Evolutionary conservation across 1,140 invertebrate genomes (phyloP).

Genomic region (Diabrotica virgifera): DNA sequence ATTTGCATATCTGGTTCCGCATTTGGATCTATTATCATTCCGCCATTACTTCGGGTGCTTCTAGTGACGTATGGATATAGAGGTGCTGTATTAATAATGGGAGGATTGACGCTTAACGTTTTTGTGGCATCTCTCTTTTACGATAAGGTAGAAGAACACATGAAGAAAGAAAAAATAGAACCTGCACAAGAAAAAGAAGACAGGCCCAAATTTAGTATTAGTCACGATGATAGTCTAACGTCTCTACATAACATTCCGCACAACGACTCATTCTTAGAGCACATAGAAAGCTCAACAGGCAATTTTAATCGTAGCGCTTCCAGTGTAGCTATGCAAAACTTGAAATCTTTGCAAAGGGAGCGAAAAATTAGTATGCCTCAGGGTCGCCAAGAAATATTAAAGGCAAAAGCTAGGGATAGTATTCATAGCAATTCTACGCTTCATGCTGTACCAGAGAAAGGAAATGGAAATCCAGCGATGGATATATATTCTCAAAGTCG

Average conservation of each 20-base stretch:
- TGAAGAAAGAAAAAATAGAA: constrained; percentile 63
- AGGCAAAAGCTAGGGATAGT: constrained; percentile 35
- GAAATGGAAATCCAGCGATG: constrained; percentile 39
- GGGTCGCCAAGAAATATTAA: constrained; percentile 45
- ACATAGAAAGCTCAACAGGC: constrained; percentile 32
- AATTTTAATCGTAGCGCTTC: constrained; percentile 52
- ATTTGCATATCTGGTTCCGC: constrained; percentile 87
- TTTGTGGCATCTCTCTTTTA: constrained; percentile 81
- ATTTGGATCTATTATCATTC: constrained; percentile 76
- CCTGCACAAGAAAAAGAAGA: constrained; percentile 44
- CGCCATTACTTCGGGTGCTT: constrained; percentile 68
- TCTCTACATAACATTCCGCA: constrained; percentile 38
- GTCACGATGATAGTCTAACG: constrained; percentile 41
- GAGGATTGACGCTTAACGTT: constrained; percentile 77
- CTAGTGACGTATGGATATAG: constrained; percentile 74
- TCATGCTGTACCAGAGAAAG: constrained; percentile 56
- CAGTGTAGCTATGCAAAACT: constrained; percentile 55
- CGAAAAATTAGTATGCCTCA: constrained; percentile 56
- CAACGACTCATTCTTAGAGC: constrained; percentile 40
- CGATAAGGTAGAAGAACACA: constrained; percentile 76
- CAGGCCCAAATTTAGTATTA: constrained; percentile 42
- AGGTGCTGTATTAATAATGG: constrained; percentile 77
- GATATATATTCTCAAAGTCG: constrained; percentile 36
- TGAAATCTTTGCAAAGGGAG: constrained; percentile 45
- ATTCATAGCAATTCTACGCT: constrained; percentile 54